Conservation (phyloP, 2,888 invertebrate genomes). For the Griposia aprilina region DNA sequence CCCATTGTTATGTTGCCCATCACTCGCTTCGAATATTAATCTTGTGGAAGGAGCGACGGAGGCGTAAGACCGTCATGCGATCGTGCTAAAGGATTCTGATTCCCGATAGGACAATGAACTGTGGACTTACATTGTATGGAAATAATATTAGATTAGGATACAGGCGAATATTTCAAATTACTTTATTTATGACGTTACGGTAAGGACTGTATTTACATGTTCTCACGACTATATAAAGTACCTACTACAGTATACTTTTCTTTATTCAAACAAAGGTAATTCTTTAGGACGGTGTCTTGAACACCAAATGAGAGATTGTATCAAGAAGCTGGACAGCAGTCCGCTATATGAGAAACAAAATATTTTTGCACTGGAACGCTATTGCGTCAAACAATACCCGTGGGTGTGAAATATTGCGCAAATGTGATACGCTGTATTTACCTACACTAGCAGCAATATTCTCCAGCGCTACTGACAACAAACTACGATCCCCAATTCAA, state of each 20-base stretch:
- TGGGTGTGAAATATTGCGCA: background rate
- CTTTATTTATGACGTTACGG: conserved; percentile 20
- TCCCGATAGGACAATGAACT: conserved; percentile 84
- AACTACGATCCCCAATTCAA: conserved; percentile 42
- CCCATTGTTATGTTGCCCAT: conserved; percentile 86
- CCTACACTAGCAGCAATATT: conserved; percentile 14
- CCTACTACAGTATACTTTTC: background rate
- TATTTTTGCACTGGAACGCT: background rate
- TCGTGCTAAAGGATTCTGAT: conserved; percentile 73
- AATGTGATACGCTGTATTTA: conserved; percentile 15
- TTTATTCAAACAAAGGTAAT: background rate
- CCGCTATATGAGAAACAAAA: background rate
- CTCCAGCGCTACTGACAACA: conserved; percentile 30
- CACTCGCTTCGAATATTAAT: conserved; percentile 89
- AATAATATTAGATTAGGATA: conserved; percentile 61
- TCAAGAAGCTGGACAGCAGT: background rate
- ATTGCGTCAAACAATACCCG: background rate
- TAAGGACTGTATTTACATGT: background rate
- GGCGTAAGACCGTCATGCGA: conserved; percentile 75
- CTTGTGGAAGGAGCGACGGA: conserved; percentile 82
- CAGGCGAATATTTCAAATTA: conserved; percentile 50
- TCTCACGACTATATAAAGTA: background rate
- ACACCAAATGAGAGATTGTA: background rate
- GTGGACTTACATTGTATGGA: conserved; percentile 64
- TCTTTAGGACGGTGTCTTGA: background rate